Base-by-base conservation (phyloP, 2,888 invertebrate species). In the Megastigmus dorsalis region DNA sequence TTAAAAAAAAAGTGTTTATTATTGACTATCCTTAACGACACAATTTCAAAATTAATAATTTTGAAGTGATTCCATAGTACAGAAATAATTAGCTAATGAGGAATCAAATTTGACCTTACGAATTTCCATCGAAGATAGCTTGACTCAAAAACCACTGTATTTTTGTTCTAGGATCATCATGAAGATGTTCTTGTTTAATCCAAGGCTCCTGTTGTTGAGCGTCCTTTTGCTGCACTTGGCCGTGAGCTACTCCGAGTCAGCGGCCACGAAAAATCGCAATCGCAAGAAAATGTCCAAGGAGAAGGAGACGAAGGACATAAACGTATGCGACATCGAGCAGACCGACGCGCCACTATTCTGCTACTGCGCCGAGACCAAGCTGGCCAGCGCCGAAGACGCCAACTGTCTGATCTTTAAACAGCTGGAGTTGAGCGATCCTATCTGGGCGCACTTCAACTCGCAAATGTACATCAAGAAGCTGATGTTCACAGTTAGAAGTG, bases 371-470 rank as follows among this genome's bases (percentile, higher is more conserved):
- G 73, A 73, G 9, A 84, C 85, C 41, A 76, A 80, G 1, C 67
- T 80, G 13, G 77, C 79, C 30, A 89, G 91, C 82, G 93, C 93
- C 23, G 92, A 93, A 50, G 92, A 93, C 80, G 94, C 93, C 55
- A 94, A 93, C 87, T 96, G 95, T 86, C 92, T 93, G 92, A 91
- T 95, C 54, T 93, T 94, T 88, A 92, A 92, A 80, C 90, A 91
- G 45, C 90, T 93, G 83, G 90, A 92, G 6, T 90, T 90, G 74
- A 93, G 93, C 80, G 93, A 94, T 84, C 91, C 91, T 77, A 91
- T 93, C 81, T 95, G 95, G 95, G 91, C 91, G 78, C 91, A 93
- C 83, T 94, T 95, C 87, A 90, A 91, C 23, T 93, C 93, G 36
- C 95, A 95, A 86, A 92, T 92, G 57, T 90, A 91, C 81, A 87